Evolutionary conservation across 2,888 invertebrate species (phyloP).

Genomic region (Podabrus alpinus): DNA sequence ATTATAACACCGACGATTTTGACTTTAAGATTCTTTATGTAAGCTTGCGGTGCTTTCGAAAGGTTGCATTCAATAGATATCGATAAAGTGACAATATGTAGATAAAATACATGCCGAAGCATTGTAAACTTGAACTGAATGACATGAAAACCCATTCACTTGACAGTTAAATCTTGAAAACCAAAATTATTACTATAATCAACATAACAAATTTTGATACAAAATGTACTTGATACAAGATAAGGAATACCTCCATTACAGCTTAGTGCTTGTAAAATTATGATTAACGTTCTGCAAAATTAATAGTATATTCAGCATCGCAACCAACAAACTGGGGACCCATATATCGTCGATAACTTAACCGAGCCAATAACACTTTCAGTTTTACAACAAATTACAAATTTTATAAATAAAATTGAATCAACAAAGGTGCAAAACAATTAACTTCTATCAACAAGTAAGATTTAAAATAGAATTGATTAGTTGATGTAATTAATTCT

Average conservation of each 20-base stretch:
- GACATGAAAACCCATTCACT: slow-evolving; percentile 7
- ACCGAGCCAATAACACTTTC: background rate
- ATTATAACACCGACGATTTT: background rate
- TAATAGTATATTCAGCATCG: slow-evolving; percentile 1
- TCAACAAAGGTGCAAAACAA: background rate
- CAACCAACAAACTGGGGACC: background rate
- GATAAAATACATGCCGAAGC: background rate
- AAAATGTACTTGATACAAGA: background rate
- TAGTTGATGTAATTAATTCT: slow-evolving; percentile 9
- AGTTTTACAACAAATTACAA: background rate
- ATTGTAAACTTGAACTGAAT: slow-evolving; percentile 1
- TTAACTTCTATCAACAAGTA: background rate
- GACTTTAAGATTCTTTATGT: background rate
- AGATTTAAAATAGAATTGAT: slow-evolving; percentile 7
- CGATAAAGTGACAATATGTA: slow-evolving; percentile 11
- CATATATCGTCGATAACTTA: background rate
- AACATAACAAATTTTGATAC: background rate
- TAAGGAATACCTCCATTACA: background rate
- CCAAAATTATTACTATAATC: background rate
- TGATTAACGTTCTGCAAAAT: background rate
- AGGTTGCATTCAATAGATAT: slow-evolving; percentile 6
- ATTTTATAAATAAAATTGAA: background rate
- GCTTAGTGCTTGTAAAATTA: slow-evolving; percentile 2
- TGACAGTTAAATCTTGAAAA: slow-evolving; percentile 2
- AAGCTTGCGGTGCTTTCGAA: background rate